phyloP scores from a whole-genome alignment of 2,888 invertebrate species.

The Blastobasis adustella region DNA sequence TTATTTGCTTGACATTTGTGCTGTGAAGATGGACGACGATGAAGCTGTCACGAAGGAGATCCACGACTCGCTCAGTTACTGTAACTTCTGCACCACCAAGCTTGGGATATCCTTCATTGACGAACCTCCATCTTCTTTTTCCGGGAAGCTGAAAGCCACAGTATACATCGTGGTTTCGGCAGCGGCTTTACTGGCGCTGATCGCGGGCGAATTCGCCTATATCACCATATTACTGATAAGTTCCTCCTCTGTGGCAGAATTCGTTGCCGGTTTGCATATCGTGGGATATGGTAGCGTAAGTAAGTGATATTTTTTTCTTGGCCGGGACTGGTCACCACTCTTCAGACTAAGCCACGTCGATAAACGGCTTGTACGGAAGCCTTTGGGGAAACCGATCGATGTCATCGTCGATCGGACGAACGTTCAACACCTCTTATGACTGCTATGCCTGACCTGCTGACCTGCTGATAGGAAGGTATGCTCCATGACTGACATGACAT shows the following conservation, averaged over 20 bases:
- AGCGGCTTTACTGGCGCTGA: constrained; percentile 29
- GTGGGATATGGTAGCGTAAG: constrained; percentile 53
- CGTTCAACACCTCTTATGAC: too few relatives aligned
- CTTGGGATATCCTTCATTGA: constrained; percentile 43
- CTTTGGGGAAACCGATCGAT: too few relatives aligned
- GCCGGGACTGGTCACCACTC: too few relatives aligned
- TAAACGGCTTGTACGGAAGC: too few relatives aligned
- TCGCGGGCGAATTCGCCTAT: constrained; percentile 37
- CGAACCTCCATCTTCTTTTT: constrained; percentile 16
- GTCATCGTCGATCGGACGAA: too few relatives aligned
- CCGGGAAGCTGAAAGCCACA: background rate
- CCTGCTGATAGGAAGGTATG: too few relatives aligned
- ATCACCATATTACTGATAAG: constrained; percentile 30
- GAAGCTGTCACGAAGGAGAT: constrained; percentile 31
- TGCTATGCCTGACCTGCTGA: too few relatives aligned
- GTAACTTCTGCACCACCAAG: constrained; percentile 37
- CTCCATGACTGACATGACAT: too few relatives aligned
- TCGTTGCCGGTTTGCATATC: constrained; percentile 46
- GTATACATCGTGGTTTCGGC: constrained; percentile 20
- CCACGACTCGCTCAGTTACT: constrained; percentile 31
- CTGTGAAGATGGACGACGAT: background rate
- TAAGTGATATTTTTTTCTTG: constrained; percentile 21
- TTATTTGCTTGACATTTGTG: too few relatives aligned
- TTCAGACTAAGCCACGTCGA: too few relatives aligned
- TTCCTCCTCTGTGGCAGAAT: constrained; percentile 38